Evolutionary conservation across 2,113 vertebrate species (phyloP).

Genomic region (Cricetomys ansorgei): DNA sequence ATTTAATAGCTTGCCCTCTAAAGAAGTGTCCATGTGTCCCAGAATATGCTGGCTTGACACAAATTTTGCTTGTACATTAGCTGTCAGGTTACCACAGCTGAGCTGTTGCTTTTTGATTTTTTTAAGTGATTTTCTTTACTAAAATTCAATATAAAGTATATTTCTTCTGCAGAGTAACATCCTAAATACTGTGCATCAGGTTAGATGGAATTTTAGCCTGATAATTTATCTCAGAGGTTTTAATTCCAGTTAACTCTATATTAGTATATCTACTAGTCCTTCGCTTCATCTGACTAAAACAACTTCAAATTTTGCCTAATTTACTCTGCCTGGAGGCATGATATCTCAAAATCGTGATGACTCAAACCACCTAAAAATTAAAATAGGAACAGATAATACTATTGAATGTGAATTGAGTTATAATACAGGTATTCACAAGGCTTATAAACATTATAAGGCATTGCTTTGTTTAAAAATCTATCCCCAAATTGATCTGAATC

Average conservation of each 20-base stretch:
- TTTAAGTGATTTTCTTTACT: not conserved
- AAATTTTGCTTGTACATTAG: slow-evolving; percentile 37
- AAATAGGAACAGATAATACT: not conserved
- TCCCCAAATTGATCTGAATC: not conserved
- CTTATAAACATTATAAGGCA: not conserved
- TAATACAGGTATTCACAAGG: not conserved
- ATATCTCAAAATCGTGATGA: not conserved
- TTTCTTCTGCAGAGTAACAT: not conserved
- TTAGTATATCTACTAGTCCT: not conserved
- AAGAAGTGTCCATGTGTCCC: not conserved
- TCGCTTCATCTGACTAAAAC: not conserved
- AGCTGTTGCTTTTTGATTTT: not conserved
- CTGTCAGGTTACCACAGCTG: not conserved
- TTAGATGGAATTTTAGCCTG: not conserved
- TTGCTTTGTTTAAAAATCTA: not conserved
- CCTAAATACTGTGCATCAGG: not conserved
- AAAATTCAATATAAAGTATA: not conserved
- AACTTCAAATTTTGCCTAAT: slow-evolving; percentile 39
- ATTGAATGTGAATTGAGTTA: not conserved
- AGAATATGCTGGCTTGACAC: not conserved
- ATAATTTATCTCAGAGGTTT: slow-evolving; percentile 15
- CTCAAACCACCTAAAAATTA: not conserved
- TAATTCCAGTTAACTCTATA: slow-evolving; percentile 42
- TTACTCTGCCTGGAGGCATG: not conserved
- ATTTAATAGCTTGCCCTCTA: slow-evolving; percentile 1